A percentile compares a stretch with the other conserved stretches of the same genome.
Evolutionary conservation across 2,797 vertebrate species (phyloP).

Genomic region (Diglossa cyanea): DNA sequence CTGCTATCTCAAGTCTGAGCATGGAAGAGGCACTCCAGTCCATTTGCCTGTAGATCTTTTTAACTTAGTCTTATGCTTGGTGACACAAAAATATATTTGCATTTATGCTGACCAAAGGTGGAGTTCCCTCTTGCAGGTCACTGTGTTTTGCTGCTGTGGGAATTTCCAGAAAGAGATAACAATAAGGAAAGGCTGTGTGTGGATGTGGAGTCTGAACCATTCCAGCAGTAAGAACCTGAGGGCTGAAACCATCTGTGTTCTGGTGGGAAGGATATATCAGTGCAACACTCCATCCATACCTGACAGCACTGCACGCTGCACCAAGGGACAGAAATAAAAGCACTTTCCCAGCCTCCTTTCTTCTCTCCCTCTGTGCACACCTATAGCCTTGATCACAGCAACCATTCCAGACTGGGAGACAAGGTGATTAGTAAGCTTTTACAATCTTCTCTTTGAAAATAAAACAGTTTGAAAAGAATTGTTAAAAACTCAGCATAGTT

Average conservation of each 20-base stretch:
- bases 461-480: neutral
- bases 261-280: neutral
- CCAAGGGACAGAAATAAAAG: neutral
- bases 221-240: neutral
- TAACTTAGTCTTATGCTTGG: neutral
- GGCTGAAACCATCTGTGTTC: neutral
- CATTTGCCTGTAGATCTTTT: neutral
- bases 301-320: fast-evolving
- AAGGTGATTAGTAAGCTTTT: neutral
- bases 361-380: neutral
- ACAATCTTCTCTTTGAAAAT: neutral
- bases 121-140: neutral
- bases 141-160: neutral
- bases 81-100: neutral
- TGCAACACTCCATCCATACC: neutral
- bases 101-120: neutral
- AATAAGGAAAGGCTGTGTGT: neutral
- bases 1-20: neutral
- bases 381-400: neutral
- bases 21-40: neutral
- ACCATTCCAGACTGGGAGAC: neutral
- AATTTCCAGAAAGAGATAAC: neutral
- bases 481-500: neutral
- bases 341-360: neutral
- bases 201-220: neutral